These are phyloP conservation scores for Leistus spinibarbis DNA, from an alignment of 2,888 invertebrate genomes.

Conservation along the genomic window DNA sequence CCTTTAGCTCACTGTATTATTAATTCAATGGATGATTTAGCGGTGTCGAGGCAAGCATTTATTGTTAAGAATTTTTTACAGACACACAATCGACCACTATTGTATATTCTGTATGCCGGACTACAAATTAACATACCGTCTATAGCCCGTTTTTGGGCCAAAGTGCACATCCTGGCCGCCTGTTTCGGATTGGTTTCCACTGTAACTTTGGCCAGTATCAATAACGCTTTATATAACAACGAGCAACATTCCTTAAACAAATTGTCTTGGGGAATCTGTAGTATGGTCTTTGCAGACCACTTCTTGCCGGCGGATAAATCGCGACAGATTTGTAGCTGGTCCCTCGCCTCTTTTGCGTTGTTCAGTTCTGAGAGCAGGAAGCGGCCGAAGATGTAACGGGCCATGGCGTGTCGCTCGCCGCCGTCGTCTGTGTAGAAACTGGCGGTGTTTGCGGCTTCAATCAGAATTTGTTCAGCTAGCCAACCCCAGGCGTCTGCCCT, in stretches of 20 bases:
- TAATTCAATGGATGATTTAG: slow-evolving; percentile 6
- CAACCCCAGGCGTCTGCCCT: slow-evolving; percentile 62
- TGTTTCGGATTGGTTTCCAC: slow-evolving; percentile 55
- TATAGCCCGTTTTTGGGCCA: slow-evolving; percentile 62
- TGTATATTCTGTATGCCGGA: too few species aligned
- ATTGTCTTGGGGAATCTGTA: slow-evolving; percentile 49
- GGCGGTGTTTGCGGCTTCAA: slow-evolving; percentile 59
- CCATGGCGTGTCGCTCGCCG: slow-evolving; percentile 59
- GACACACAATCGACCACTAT: too few species aligned
- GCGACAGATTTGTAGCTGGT: slow-evolving; percentile 45
- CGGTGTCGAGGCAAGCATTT: too few species aligned
- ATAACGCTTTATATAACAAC: slow-evolving; percentile 57
- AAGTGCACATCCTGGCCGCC: slow-evolving; percentile 58
- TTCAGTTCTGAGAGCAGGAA: slow-evolving; percentile 61
- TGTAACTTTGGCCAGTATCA: slow-evolving; percentile 55
- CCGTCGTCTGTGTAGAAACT: slow-evolving; percentile 58
- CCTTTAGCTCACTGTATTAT: not conserved
- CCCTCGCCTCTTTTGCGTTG: slow-evolving; percentile 47
- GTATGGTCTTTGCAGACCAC: slow-evolving; percentile 54
- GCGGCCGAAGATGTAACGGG: slow-evolving; percentile 61
- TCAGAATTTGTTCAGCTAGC: slow-evolving; percentile 63
- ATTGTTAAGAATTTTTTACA: too few species aligned
- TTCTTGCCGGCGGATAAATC: slow-evolving; percentile 51
- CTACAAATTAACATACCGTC: slow-evolving; percentile 58
- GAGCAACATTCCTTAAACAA: slow-evolving; percentile 59